Percentiles rank a stretch among this genome's conserved stretches.
phyloP scores from a whole-genome alignment of 2,888 invertebrate genomes.

The Dryocosmus kuriphilus region DNA sequence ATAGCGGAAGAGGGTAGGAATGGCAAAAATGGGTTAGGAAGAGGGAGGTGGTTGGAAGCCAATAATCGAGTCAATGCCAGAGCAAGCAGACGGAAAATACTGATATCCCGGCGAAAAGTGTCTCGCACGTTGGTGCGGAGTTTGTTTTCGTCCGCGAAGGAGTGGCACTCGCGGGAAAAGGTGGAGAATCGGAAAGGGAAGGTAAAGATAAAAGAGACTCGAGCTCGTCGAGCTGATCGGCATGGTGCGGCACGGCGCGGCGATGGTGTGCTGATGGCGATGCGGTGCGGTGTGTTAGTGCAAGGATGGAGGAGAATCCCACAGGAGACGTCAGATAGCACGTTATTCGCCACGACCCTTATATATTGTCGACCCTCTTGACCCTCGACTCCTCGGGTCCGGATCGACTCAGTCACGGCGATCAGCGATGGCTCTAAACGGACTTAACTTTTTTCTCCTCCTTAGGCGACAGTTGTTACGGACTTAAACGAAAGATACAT shows the following conservation, averaged over 20 bases:
- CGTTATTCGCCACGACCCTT: slow-evolving; percentile 63
- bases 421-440: slow-evolving; percentile 39
- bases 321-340: slow-evolving; percentile 66
- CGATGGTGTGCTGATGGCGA: not conserved
- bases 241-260: no score
- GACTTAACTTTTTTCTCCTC: slow-evolving; percentile 36
- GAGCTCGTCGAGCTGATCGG: slow-evolving; percentile 29
- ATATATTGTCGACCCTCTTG: slow-evolving; percentile 36
- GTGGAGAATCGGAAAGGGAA: slow-evolving; percentile 26
- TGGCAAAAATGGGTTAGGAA: not conserved
- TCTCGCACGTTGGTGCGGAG: slow-evolving; percentile 51
- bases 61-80: slow-evolving; percentile 34
- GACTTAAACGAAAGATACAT: slow-evolving; percentile 6
- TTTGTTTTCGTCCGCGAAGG: slow-evolving; percentile 60
- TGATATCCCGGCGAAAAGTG: slow-evolving; percentile 43
- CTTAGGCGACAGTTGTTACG: slow-evolving; percentile 38
- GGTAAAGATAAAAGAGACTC: slow-evolving; percentile 26
- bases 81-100: slow-evolving; percentile 39
- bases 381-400: slow-evolving; percentile 29
- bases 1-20: slow-evolving; percentile 25
- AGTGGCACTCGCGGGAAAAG: slow-evolving; percentile 64
- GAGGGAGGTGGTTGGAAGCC: slow-evolving; percentile 8
- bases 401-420: slow-evolving; percentile 35
- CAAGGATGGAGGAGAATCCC: slow-evolving; percentile 55
- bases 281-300: not conserved